phyloP scores from a whole-genome alignment of 2,113 vertebrate genomes.

The Tetraodon nigroviridis region DNA sequence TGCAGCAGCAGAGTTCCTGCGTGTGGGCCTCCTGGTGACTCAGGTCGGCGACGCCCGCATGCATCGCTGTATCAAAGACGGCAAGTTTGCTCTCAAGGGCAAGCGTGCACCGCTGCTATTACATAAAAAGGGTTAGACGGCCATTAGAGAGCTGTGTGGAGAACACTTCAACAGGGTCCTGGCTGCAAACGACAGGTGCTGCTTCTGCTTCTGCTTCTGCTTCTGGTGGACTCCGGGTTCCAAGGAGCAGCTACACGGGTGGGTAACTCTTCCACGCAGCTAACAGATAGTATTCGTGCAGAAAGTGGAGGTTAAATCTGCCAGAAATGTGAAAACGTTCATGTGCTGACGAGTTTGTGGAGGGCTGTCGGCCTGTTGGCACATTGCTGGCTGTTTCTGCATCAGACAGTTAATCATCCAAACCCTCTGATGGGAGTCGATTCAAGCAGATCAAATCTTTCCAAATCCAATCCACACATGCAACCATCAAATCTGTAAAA shows the following conservation, averaged over 20 bases:
- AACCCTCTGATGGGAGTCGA: neutral
- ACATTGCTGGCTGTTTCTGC: neutral
- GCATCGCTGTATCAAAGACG: conserved; percentile 65
- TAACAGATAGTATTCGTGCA: too few species aligned
- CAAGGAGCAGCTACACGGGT: too few species aligned
- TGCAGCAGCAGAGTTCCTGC: conserved; percentile 49
- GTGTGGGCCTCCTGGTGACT: conserved; percentile 67
- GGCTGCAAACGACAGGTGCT: conserved; percentile 24
- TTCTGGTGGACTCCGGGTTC: too few species aligned
- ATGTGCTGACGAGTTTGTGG: too few species aligned
- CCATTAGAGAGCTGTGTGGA: conserved; percentile 45
- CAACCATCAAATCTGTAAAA: neutral
- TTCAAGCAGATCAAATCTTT: conserved; percentile 1
- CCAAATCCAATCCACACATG: neutral
- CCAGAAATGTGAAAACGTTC: too few species aligned
- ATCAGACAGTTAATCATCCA: neutral
- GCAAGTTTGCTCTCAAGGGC: conserved; percentile 65
- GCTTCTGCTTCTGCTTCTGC: too few species aligned
- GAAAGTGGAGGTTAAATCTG: too few species aligned
- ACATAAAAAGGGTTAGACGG: conserved; percentile 58
- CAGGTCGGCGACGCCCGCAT: conserved; percentile 62
- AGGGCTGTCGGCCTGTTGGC: too few species aligned
- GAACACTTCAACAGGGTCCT: conserved; percentile 18
- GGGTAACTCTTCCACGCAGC: too few species aligned
- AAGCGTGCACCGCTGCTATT: conserved; percentile 56